These are phyloP conservation scores for Himalopsyche anomala DNA, from an alignment of 2,888 invertebrate species.

Conservation along the genomic window DNA sequence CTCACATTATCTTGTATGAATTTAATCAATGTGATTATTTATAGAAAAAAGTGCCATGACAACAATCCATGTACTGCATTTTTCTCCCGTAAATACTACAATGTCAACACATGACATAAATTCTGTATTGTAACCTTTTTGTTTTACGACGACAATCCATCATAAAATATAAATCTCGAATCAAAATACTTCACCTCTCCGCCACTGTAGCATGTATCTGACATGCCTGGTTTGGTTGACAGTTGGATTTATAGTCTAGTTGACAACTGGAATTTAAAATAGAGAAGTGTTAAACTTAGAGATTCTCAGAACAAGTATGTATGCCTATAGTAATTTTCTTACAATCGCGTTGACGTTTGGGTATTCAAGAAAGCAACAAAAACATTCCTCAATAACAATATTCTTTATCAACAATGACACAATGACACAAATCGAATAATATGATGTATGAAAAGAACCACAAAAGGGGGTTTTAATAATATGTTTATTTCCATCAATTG, in stretches of 20 bases:
- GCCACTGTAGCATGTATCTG: slow-evolving; percentile 37
- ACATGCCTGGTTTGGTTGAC: slow-evolving; percentile 48
- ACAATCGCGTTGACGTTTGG: slow-evolving; percentile 10
- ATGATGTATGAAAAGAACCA: no score
- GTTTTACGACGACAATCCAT: not conserved
- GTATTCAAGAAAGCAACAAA: slow-evolving; percentile 26
- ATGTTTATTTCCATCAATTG: no score
- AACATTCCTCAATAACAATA: not conserved
- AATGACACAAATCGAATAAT: no score
- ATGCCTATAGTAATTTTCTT: slow-evolving; percentile 23
- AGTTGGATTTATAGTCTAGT: slow-evolving; percentile 55
- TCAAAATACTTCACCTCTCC: not conserved
- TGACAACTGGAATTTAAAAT: slow-evolving; percentile 56
- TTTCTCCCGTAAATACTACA: no score
- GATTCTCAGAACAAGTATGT: slow-evolving; percentile 9
- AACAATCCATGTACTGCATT: no score
- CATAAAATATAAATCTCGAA: not conserved
- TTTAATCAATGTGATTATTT: no score
- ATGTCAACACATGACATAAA: no score
- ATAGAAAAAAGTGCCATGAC: no score
- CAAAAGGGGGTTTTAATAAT: no score
- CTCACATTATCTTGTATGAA: no score
- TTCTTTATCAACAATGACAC: no score
- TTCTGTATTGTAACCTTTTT: no score
- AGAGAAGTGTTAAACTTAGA: slow-evolving; percentile 35